phyloP scores from a whole-genome alignment of 2,113 vertebrate species.

The Indicator maculatus region DNA sequence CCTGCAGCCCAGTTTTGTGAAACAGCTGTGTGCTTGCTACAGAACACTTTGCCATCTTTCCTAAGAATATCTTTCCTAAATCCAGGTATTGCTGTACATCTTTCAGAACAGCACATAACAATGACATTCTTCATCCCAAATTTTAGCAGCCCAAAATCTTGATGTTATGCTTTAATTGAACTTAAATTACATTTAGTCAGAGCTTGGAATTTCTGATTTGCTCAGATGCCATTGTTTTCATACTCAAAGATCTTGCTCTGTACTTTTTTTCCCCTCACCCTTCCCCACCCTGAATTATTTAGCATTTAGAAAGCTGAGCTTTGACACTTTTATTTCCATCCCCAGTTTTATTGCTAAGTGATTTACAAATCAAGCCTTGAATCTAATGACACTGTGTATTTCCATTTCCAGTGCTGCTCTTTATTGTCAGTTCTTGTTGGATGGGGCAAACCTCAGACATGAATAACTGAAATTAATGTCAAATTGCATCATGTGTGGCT shows the following conservation, averaged over 20 bases:
- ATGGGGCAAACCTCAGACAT: slow-evolving; percentile 46
- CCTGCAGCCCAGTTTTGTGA: background rate
- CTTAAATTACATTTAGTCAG: slow-evolving; percentile 37
- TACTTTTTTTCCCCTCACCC: background rate
- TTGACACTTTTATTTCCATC: slow-evolving; percentile 66
- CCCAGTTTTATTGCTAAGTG: slow-evolving; percentile 61
- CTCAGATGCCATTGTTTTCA: slow-evolving; percentile 18
- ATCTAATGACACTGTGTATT: slow-evolving; percentile 51
- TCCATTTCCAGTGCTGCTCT: slow-evolving; percentile 57
- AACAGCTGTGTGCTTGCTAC: background rate
- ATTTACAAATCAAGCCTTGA: slow-evolving; percentile 68
- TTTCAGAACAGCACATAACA: background rate
- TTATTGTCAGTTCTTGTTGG: slow-evolving; percentile 47
- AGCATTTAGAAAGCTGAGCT: slow-evolving; percentile 68
- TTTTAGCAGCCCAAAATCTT: slow-evolving; percentile 11
- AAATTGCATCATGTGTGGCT: slow-evolving; percentile 64
- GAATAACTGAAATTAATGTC: slow-evolving; percentile 69
- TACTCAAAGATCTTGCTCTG: background rate
- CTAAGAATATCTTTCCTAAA: background rate
- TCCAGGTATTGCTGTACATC: background rate
- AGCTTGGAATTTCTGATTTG: slow-evolving; percentile 37
- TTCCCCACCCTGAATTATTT: slow-evolving; percentile 60
- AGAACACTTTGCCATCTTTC: background rate
- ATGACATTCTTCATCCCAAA: slow-evolving; percentile 20
- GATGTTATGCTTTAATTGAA: slow-evolving; percentile 45